Conservation (phyloP, 2,888 invertebrate species). For the Isotomurus palustris region DNA sequence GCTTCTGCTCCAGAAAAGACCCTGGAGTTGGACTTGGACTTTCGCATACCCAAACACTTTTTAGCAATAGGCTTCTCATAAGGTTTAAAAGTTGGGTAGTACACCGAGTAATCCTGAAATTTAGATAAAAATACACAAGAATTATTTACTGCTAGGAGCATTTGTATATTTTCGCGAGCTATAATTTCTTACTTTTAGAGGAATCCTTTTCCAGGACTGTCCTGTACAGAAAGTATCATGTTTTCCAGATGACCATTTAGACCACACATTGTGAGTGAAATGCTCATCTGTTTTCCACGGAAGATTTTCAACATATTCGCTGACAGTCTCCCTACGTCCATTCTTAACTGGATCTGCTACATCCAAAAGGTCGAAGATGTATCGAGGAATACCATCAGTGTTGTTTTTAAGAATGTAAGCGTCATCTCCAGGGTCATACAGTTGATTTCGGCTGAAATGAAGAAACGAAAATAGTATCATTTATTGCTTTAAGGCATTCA, state of each 20-base stretch:
- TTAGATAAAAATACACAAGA: not conserved
- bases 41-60: not conserved
- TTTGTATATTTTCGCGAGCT: not conserved
- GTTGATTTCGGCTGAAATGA: slow-evolving; percentile 14
- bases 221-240: slow-evolving; percentile 24
- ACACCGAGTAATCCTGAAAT: slow-evolving; percentile 21
- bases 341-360: slow-evolving; percentile 14
- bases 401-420: slow-evolving; percentile 26
- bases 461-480: no score
- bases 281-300: slow-evolving; percentile 14
- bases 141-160: not conserved
- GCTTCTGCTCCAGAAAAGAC: no score
- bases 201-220: slow-evolving; percentile 16
- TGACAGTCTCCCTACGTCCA: slow-evolving; percentile 5
- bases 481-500: not conserved
- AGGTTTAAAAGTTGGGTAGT: slow-evolving; percentile 15
- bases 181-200: slow-evolving; percentile 15
- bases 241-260: slow-evolving; percentile 29
- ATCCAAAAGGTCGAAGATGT: slow-evolving; percentile 23
- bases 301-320: slow-evolving; percentile 18
- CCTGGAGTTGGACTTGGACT: no score
- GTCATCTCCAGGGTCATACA: slow-evolving; percentile 32
- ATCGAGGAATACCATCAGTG: slow-evolving; percentile 3
- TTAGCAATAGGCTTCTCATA: slow-evolving; percentile 4
- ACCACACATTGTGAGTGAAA: slow-evolving; percentile 18